These are phyloP conservation scores for Amblyjoppa proteus DNA, from an alignment of 2,888 invertebrate genomes.

Conservation along the genomic window DNA sequence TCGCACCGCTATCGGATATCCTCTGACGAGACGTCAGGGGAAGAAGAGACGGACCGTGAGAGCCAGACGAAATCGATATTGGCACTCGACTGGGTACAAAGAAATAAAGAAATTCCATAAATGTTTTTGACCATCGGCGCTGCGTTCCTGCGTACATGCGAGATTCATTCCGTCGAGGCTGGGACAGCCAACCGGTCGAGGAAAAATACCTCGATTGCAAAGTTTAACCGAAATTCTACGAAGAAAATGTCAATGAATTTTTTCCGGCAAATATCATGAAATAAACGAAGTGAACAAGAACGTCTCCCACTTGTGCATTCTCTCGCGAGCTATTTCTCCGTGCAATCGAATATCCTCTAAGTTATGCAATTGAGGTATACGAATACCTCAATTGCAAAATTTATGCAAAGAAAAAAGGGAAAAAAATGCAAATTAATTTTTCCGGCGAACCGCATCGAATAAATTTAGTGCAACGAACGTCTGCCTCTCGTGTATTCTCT, in stretches of 20 bases:
- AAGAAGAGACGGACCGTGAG: constrained; percentile 25
- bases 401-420: too few species aligned
- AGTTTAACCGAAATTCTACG: too few species aligned
- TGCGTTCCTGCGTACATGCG: neutral
- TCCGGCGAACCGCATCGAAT: too few species aligned
- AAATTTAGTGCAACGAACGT: neutral
- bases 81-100: constrained; percentile 44
- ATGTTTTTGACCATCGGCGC: neutral
- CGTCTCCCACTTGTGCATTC: neutral
- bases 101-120: constrained; percentile 21
- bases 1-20: constrained; percentile 41
- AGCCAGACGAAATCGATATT: constrained; percentile 58
- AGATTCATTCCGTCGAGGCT: neutral
- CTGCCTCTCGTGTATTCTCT: neutral
- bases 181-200: neutral
- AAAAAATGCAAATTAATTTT: too few species aligned
- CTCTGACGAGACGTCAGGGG: constrained; percentile 39
- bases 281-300: neutral
- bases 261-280: too few species aligned
- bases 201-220: too few species aligned
- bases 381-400: neutral
- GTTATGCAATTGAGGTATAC: constrained; percentile 12
- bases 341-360: constrained; percentile 36
- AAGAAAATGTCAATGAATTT: too few species aligned
- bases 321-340: neutral